phyloP scores from a whole-genome alignment of 2,888 invertebrate species.

The Keiferia lycopersicella region DNA sequence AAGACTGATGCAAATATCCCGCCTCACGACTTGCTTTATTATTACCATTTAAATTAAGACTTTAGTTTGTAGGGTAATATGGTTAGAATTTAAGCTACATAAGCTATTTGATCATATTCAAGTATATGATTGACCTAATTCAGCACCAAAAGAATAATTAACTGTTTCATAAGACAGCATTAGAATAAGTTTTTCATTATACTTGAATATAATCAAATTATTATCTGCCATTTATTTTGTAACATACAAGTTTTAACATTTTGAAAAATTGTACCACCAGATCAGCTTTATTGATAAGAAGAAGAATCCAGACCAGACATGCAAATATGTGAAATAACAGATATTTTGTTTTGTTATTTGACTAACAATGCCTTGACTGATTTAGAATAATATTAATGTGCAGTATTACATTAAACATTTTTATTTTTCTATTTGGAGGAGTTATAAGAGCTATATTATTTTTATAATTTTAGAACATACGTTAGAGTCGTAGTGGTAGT shows the following conservation, averaged over 20 bases:
- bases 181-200: slow-evolving; percentile 31
- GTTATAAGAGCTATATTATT: slow-evolving; percentile 71
- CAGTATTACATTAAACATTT: slow-evolving; percentile 75
- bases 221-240: slow-evolving; percentile 52
- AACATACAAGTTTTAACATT: slow-evolving; percentile 41
- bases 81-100: slow-evolving; percentile 57
- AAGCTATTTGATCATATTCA: slow-evolving; percentile 60
- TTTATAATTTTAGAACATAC: slow-evolving; percentile 65
- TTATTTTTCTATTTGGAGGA: slow-evolving; percentile 70
- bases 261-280: slow-evolving; percentile 48
- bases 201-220: slow-evolving; percentile 61
- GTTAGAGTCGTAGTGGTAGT: slow-evolving; percentile 54
- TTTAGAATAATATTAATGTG: slow-evolving; percentile 74
- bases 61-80: slow-evolving; percentile 68
- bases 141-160: not conserved
- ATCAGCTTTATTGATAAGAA: slow-evolving; percentile 50
- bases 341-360: slow-evolving; percentile 55
- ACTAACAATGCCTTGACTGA: slow-evolving; percentile 73
- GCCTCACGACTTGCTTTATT: slow-evolving; percentile 82
- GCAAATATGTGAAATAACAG: slow-evolving; percentile 46
- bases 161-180: not conserved
- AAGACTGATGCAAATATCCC: slow-evolving; percentile 82
- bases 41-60: slow-evolving; percentile 78
- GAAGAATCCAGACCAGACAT: slow-evolving; percentile 47
- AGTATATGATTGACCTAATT: slow-evolving; percentile 16